A percentile compares a stretch with the other conserved stretches of the same genome.
These are phyloP conservation scores for Calephelis nemesis DNA, from an alignment of 1,140 invertebrate genomes.

Conservation along the genomic window DNA sequence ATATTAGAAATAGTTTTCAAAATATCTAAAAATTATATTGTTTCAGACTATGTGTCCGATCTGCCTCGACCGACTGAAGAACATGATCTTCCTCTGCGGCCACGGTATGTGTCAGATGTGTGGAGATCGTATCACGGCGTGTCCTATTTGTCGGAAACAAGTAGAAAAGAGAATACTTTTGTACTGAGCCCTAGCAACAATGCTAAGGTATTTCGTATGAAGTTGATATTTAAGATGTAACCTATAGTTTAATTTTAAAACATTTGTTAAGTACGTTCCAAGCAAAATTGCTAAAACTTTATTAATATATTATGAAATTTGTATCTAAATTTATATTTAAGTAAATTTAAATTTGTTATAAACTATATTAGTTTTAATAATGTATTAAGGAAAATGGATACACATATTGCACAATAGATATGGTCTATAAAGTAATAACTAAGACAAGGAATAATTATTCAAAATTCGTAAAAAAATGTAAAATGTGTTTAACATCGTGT, in stretches of 20 bases:
- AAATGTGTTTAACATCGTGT: too few species aligned
- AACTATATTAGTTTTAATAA: neutral
- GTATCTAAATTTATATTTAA: constrained; percentile 5
- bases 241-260: too few species aligned
- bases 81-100: constrained; percentile 99
- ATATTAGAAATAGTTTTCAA: too few species aligned
- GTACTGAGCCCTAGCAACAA: constrained; percentile 79
- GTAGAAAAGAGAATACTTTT: constrained; percentile 97
- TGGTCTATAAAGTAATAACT: too few species aligned
- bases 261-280: too few species aligned
- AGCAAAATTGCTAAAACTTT: neutral
- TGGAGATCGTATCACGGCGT: constrained; percentile 97
- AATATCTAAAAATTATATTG: too few species aligned
- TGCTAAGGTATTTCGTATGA: too few species aligned
- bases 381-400: too few species aligned
- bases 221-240: too few species aligned
- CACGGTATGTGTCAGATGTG: constrained; percentile 99
- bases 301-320: constrained; percentile 5
- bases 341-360: constrained; percentile 5
- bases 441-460: too few species aligned
- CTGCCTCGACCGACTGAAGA: constrained; percentile 97
- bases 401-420: too few species aligned
- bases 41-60: constrained; percentile 98
- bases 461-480: too few species aligned
- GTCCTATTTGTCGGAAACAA: constrained; percentile 97